Conservation (phyloP, 2,888 invertebrate species). For the Cancer borealis region DNA sequence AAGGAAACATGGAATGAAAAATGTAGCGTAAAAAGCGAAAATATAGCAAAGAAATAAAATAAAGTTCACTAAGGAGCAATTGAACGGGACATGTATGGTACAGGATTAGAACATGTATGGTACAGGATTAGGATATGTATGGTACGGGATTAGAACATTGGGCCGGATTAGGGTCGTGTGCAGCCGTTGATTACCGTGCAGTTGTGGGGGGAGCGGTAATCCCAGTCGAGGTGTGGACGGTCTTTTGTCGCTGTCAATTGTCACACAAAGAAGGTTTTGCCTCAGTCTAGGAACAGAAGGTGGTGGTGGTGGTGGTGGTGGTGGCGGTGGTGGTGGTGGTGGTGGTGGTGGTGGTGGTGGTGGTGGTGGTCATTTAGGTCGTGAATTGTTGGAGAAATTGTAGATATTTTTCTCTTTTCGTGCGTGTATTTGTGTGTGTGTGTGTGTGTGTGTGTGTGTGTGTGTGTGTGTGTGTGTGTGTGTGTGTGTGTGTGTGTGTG, state of each 20-base stretch:
- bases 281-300: neutral
- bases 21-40: neutral
- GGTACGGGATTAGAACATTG: too few species aligned
- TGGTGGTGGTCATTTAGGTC: neutral
- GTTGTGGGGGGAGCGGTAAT: constrained; percentile 46
- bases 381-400: neutral
- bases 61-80: neutral
- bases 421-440: neutral
- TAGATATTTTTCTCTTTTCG: neutral
- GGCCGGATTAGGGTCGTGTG: constrained; percentile 10
- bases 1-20: neutral
- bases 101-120: neutral
- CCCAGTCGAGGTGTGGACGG: constrained; percentile 47
- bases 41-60: neutral
- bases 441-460: too few species aligned
- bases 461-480: too few species aligned
- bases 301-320: neutral
- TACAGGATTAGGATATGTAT: too few species aligned
- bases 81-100: neutral
- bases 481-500: neutral
- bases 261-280: neutral
- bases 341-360: neutral
- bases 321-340: neutral
- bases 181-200: constrained; percentile 35
- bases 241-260: constrained; percentile 44